These are phyloP conservation scores for Cirrhinus mrigala DNA, from an alignment of 2,797 vertebrate species.

Conservation along the genomic window DNA sequence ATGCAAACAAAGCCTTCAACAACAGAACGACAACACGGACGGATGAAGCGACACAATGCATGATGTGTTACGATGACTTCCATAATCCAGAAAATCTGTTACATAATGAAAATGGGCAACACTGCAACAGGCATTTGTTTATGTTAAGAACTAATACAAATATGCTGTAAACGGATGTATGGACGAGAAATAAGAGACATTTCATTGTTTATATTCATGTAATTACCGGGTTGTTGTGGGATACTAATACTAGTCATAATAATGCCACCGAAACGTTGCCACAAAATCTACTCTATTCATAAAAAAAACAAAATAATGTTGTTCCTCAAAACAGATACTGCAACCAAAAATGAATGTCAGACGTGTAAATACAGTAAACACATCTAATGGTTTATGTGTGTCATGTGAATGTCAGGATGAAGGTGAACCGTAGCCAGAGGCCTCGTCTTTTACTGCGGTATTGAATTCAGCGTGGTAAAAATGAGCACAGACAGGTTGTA, in stretches of 20 bases:
- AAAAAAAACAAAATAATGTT: no score
- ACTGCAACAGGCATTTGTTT: neutral
- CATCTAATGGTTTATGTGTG: no score
- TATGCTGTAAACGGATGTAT: neutral
- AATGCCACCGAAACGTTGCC: no score
- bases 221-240: neutral
- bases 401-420: neutral
- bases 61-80: neutral
- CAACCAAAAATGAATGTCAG: rapidly evolving
- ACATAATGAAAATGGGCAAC: neutral
- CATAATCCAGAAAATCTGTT: neutral
- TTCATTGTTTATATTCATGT: neutral
- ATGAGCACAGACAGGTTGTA: neutral
- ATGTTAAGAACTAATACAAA: neutral
- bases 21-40: neutral
- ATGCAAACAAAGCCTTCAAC: neutral
- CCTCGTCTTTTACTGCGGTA: neutral
- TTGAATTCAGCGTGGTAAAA: neutral
- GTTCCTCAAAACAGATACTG: no score
- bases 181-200: neutral
- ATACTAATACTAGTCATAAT: neutral
- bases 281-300: neutral
- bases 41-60: neutral
- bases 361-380: no score
- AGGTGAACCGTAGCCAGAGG: neutral